Evolutionary conservation across 1,140 invertebrate genomes (phyloP), one percentile per base, ranked within the genome.

Genomic region (Drosophila prosaltans): DNA sequence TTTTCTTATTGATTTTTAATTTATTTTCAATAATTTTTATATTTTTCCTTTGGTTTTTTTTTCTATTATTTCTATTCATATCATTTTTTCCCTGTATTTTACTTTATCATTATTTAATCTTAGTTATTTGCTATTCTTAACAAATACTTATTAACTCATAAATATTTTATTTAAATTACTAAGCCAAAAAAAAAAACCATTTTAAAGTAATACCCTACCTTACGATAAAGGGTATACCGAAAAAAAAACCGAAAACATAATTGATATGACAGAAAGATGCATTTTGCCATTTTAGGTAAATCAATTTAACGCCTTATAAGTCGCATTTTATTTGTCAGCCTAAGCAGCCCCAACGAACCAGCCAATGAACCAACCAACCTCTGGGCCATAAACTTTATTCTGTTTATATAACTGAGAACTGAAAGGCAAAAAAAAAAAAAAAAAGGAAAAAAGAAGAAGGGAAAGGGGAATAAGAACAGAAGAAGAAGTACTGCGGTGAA

Each of bases 261-360:
- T 54, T 48, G 54, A 51, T 43, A 62, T 71, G 71, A 81, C 74
- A 72, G 16, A 75, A 78, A 72, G 68, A 75, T 24, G 60, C 54
- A 51, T 71, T 54, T 65, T 70, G 64, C 83, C 82, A 67, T 86
- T 80, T 88, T 74, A 79, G 83, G 83, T 86, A 72, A 80, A 83
- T 86, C 80, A 70, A 78, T 75, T 78, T 72, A 73, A 78, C 40
- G 71, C 71, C 43, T 11, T 61, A 60, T 32, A 60, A 77, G 66
- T 72, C 72, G 59, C 81, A 84, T 67, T 74, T 58, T 66, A 71
- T 80, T 84, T 84, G 81, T 85, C 80, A 75, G 81, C 61, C 81
- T 81, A 80, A 71, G 43, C 69, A 48, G 45, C 58, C 71, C 16
- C 16, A 16, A 16, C 16, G 16, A 16, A 16, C 16, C 16, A 16